These are phyloP conservation scores for Brevipalpus yothersi DNA, from an alignment of 1,140 invertebrate species.

Conservation along the genomic window DNA sequence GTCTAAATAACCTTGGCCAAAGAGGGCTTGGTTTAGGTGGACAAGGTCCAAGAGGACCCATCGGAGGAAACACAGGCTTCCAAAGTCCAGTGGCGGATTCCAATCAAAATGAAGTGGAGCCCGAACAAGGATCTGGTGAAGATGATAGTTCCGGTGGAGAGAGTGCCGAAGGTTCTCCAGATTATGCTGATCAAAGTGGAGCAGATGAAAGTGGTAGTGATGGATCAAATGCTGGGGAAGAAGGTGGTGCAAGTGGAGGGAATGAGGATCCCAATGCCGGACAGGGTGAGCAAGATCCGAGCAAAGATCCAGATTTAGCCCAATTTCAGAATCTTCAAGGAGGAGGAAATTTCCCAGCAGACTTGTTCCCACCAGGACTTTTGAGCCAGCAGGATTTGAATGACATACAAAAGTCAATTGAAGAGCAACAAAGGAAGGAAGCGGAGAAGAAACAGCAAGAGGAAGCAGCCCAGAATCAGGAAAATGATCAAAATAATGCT, in stretches of 20 bases:
- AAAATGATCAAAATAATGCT: not conserved
- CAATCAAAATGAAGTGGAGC: not conserved
- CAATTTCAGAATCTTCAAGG: not conserved
- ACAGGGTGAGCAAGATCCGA: not conserved
- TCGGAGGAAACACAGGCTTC: not conserved
- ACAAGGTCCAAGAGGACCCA: not conserved
- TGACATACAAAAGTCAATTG: slow-evolving; percentile 2
- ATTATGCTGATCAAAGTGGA: not conserved
- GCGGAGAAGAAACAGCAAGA: slow-evolving; percentile 4
- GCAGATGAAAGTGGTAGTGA: not conserved
- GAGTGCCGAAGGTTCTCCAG: not conserved
- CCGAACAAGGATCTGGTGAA: not conserved
- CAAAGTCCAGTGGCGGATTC: not conserved
- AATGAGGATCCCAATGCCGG: not conserved
- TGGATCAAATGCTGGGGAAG: not conserved
- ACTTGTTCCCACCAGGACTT: slow-evolving; percentile 6
- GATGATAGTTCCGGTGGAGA: not conserved
- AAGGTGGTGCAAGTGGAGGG: not conserved
- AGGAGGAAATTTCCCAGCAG: not conserved
- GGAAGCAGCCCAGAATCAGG: not conserved
- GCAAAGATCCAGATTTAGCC: not conserved
- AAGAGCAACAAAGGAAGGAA: slow-evolving; percentile 3
- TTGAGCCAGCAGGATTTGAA: slow-evolving; percentile 2
- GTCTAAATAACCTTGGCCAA: not conserved
- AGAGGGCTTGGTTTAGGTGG: not conserved